Conservation (phyloP, 2,888 invertebrate genomes). For the Athripsodes cinereus region DNA sequence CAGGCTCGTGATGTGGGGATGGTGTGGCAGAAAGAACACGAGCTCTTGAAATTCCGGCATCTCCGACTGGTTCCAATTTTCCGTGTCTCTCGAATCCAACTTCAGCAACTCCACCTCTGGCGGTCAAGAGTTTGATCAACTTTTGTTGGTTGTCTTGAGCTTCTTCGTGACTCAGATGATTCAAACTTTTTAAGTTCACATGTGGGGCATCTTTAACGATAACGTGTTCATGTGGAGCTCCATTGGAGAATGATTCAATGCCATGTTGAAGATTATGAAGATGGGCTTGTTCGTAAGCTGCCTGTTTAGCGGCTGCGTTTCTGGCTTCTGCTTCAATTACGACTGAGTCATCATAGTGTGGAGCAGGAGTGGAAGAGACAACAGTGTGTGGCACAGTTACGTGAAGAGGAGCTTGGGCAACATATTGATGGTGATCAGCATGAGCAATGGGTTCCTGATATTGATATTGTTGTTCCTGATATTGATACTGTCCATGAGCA, state of each 20-base stretch:
- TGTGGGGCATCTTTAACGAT: slow-evolving; percentile 18
- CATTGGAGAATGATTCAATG: slow-evolving; percentile 23
- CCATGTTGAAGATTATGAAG: slow-evolving; percentile 17
- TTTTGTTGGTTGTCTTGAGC: slow-evolving; percentile 42
- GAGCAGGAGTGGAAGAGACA: slow-evolving; percentile 27
- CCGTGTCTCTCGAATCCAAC: slow-evolving; percentile 36
- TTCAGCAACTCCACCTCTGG: slow-evolving; percentile 39
- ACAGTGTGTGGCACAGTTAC: slow-evolving; percentile 19
- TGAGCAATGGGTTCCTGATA: not conserved
- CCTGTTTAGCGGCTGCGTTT: slow-evolving; percentile 21
- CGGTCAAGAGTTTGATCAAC: slow-evolving; percentile 47
- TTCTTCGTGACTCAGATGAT: slow-evolving; percentile 34
- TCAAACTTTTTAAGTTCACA: slow-evolving; percentile 14
- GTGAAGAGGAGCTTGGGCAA: slow-evolving; percentile 26
- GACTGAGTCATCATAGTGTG: slow-evolving; percentile 33
- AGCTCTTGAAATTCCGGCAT: slow-evolving; percentile 44
- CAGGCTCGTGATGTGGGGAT: slow-evolving; percentile 45
- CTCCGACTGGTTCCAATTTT: slow-evolving; percentile 36
- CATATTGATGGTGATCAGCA: slow-evolving; percentile 15
- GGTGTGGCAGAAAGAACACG: slow-evolving; percentile 53
- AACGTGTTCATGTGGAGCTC: slow-evolving; percentile 30
- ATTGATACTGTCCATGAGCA: slow-evolving; percentile 5
- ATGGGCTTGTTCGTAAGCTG: slow-evolving; percentile 10
- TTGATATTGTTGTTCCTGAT: slow-evolving; percentile 1
- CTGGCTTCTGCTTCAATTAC: slow-evolving; percentile 34